Percentiles rank a stretch among this genome's conserved stretches.
These are phyloP conservation scores for Ceratosolen solmsi DNA, from an alignment of 1,140 invertebrate genomes.

Conservation along the genomic window DNA sequence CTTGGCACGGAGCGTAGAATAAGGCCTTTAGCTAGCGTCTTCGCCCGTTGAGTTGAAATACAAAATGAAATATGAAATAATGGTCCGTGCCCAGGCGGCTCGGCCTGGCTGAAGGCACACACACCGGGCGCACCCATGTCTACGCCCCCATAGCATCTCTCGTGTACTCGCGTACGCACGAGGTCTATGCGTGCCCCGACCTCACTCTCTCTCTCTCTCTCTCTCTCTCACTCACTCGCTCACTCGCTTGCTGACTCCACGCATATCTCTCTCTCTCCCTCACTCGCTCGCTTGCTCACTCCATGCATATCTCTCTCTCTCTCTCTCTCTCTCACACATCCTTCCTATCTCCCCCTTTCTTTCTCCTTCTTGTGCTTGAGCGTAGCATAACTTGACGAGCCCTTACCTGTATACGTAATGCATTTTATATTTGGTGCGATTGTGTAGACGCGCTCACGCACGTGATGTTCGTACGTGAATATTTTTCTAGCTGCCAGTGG, in stretches of 20 bases:
- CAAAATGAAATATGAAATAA: conserved; percentile 72
- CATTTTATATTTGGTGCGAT: neutral
- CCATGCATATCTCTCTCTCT: neutral
- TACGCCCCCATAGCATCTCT: conserved; percentile 66
- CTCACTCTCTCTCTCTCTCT: conserved; percentile 3
- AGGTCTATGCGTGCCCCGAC: conserved; percentile 1
- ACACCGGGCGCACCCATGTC: conserved; percentile 69
- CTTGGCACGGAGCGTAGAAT: neutral
- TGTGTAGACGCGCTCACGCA: neutral
- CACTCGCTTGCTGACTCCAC: neutral
- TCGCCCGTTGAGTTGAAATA: conserved; percentile 61
- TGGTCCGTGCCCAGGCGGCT: conserved; percentile 65
- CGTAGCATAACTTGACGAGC: conserved; percentile 26
- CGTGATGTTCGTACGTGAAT: neutral
- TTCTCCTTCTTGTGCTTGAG: conserved; percentile 4
- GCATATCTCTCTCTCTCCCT: neutral
- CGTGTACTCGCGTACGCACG: conserved; percentile 39
- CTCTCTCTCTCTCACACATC: no score
- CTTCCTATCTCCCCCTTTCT: no score
- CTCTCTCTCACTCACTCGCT: conserved; percentile 3
- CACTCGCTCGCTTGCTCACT: neutral
- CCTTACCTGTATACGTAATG: neutral
- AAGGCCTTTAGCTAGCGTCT: conserved; percentile 56
- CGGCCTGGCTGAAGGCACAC: conserved; percentile 61
- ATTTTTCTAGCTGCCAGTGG: neutral